phyloP scores from a whole-genome alignment of 1,140 invertebrate species.

The Hyphantria cunea region DNA sequence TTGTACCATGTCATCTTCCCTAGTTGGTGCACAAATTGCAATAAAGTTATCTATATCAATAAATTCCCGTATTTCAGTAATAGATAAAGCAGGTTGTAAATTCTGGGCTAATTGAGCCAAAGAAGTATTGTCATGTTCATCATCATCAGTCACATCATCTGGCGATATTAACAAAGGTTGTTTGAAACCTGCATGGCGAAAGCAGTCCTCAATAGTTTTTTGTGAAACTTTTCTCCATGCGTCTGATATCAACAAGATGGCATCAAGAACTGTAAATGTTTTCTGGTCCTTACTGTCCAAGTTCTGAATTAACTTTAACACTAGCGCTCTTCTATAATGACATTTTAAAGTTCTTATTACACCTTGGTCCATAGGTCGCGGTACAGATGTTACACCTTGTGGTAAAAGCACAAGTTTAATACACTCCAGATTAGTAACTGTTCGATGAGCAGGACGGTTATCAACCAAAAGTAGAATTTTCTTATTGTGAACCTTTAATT shows the following conservation, averaged over 20 bases:
- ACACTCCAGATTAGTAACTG: neutral
- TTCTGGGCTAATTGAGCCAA: slow-evolving; percentile 28
- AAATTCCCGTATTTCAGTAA: slow-evolving; percentile 37
- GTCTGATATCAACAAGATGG: slow-evolving; percentile 43
- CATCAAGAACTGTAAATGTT: slow-evolving; percentile 46
- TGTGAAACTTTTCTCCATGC: slow-evolving; percentile 26
- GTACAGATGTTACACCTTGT: neutral
- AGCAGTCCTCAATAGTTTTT: no score
- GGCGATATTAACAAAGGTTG: neutral
- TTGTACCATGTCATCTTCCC: slow-evolving; percentile 29
- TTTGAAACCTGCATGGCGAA: no score
- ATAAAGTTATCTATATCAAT: slow-evolving; percentile 38
- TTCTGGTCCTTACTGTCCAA: slow-evolving; percentile 39
- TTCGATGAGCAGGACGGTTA: slow-evolving; percentile 33
- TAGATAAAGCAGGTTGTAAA: slow-evolving; percentile 23
- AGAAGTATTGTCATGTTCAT: slow-evolving; percentile 14
- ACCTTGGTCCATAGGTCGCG: slow-evolving; percentile 33
- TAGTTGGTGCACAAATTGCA: slow-evolving; percentile 38
- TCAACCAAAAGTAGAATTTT: slow-evolving; percentile 38
- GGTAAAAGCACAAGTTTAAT: neutral
- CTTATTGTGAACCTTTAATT: slow-evolving; percentile 28
- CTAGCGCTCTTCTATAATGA: slow-evolving; percentile 46
- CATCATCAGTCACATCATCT: neutral
- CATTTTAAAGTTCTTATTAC: slow-evolving; percentile 46
- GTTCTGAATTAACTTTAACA: slow-evolving; percentile 38